Evolutionary conservation across 2,888 invertebrate species (phyloP).

Genomic region (Achlya flavicornis): DNA sequence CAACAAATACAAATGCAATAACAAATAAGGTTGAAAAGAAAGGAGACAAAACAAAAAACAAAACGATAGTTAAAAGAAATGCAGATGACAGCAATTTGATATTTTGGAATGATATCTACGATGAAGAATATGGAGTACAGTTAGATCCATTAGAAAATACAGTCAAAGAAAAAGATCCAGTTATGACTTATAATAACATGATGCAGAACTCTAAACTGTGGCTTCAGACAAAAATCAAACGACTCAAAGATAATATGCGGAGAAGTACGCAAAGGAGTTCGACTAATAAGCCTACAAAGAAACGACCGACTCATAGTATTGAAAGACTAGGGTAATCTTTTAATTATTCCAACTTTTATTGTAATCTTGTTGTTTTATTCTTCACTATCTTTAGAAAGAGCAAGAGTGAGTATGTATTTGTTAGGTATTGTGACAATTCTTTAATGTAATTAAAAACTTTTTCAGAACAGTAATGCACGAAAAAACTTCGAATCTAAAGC

Average conservation of each 20-base stretch:
- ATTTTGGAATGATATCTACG: constrained; percentile 73
- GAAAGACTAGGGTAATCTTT: constrained; percentile 18
- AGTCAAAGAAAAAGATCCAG: constrained; percentile 42
- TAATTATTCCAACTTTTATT: not conserved
- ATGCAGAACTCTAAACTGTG: constrained; percentile 58
- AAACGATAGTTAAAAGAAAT: constrained; percentile 59
- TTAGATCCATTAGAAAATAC: constrained; percentile 48
- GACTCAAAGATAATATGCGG: constrained; percentile 43
- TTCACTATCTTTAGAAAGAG: no score
- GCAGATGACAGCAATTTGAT: constrained; percentile 52
- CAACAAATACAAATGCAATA: constrained; percentile 11
- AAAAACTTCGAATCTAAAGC: not conserved
- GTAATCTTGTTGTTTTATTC: not conserved
- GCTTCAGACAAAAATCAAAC: constrained; percentile 59
- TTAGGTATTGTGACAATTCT: no score
- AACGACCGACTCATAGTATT: not conserved
- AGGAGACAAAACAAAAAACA: constrained; percentile 21
- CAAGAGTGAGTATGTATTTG: no score
- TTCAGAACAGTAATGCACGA: constrained; percentile 15
- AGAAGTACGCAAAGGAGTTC: constrained; percentile 20
- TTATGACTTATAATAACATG: constrained; percentile 36
- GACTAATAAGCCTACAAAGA: not conserved
- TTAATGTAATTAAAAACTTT: no score
- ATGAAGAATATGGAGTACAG: constrained; percentile 69
- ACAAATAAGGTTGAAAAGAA: constrained; percentile 2